Percentiles rank a stretch among this genome's conserved stretches.
These are phyloP conservation scores for Clinocottus analis DNA, from an alignment of 2,113 vertebrate species.

Conservation along the genomic window DNA sequence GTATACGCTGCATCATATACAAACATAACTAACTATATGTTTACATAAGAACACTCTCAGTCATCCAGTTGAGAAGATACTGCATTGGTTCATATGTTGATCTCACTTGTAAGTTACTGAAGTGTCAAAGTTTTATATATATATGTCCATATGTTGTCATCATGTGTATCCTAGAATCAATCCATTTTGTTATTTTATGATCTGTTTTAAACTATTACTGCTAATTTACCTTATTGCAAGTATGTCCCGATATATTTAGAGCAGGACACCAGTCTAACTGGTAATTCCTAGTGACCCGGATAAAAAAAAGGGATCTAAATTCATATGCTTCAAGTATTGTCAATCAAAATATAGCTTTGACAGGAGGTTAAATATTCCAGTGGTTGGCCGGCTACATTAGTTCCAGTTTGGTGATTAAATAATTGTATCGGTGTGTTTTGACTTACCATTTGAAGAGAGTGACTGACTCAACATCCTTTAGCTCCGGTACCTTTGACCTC, in stretches of 20 bases:
- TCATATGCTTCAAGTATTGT: constrained; percentile 11
- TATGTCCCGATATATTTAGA: background rate
- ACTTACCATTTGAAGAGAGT: constrained; percentile 59
- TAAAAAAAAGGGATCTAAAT: background rate
- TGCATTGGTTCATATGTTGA: background rate
- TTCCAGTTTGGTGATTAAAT: constrained; percentile 40
- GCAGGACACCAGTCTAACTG: background rate
- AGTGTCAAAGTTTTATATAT: background rate
- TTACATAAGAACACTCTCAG: background rate
- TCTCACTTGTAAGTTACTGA: background rate
- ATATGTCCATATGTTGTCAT: background rate
- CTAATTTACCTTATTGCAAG: no score
- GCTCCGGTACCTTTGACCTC: constrained; percentile 69
- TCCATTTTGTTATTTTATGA: background rate
- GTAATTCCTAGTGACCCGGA: background rate
- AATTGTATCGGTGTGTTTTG: constrained; percentile 70
- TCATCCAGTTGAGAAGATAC: background rate
- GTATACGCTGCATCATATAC: background rate
- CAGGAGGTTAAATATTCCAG: constrained; percentile 28
- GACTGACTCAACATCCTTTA: constrained; percentile 72
- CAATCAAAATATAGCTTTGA: constrained; percentile 16
- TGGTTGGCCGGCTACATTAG: constrained; percentile 21
- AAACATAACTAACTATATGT: constrained; percentile 6
- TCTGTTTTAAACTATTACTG: no score
- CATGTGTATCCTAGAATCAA: background rate